Evolutionary conservation across 2,113 vertebrate species (phyloP), one percentile per base, ranked within the genome.

Genomic region (Piprites chloris): DNA sequence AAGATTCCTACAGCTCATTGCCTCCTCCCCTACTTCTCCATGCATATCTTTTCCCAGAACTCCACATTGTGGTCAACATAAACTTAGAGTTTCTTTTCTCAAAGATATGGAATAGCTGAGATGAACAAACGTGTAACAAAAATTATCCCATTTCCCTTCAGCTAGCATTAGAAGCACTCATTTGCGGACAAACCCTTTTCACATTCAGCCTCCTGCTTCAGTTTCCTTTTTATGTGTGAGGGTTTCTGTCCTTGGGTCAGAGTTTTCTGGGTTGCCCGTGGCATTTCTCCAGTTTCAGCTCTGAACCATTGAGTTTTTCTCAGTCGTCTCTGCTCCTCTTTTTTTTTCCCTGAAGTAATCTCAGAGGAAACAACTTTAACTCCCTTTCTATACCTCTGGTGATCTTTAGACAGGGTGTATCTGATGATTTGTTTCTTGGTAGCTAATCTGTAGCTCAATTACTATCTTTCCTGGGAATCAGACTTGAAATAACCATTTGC

Each of bases 401-500:
- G 77, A 78, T 89, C 56, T 72, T 86, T 44, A 82, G 56, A 71
- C 72, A 77, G 87, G 12, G 26, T 12, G 2, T 75, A 68, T 85
- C 65, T 78, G 52, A 37, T 44, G 20, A 92, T 93, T 44, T 81
- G 53, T 85, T 95, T 93, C 88, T 94, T 5, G 2, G 35, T 85
- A 87, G 67, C 67, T 80, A 77, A 84, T 87, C 80, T 84, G 56
- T 55, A 37, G 35, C 80, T 90, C 66, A 92, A n/a, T 75, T 81
- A 24, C 56, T 73, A 4, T 83, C 76, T 92, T 92, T 65, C 65
- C 61, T 72, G 62, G 56, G 83, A 89, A 67, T 84, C 86, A 94
- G 65, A 68, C 41, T 81, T 65, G 84, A 95, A 95, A 81, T 86
- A 95, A 77, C 69, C 33, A 1, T 90, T 97, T 92, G 52, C 73